phyloP scores from a whole-genome alignment of 1,140 invertebrate genomes.

The Reticulitermes speratus region DNA sequence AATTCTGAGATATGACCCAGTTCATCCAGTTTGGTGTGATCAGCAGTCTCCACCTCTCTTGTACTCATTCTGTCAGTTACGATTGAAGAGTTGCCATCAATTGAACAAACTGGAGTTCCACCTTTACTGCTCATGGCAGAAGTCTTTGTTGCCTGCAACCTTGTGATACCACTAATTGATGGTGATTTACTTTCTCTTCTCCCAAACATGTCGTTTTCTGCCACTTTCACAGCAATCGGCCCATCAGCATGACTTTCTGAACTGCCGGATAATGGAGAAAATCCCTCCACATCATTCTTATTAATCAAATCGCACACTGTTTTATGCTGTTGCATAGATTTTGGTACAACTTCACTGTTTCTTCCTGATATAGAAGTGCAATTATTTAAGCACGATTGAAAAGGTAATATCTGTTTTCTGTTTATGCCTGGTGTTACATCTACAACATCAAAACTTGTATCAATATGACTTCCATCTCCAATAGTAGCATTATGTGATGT shows the following conservation, averaged over 20 bases:
- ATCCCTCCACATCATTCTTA: not conserved
- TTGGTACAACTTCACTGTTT: not conserved
- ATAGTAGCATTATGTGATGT: not conserved
- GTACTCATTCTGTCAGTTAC: not conserved
- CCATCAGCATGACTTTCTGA: not conserved
- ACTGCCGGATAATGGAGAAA: not conserved
- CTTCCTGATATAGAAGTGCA: not conserved
- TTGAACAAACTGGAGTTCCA: not conserved
- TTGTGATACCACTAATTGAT: not conserved
- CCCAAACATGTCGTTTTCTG: not conserved
- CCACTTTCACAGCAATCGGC: not conserved
- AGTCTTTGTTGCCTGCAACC: not conserved
- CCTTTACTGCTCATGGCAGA: not conserved
- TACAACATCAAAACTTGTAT: constrained; percentile 7
- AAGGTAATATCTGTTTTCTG: not conserved
- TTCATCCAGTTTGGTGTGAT: not conserved
- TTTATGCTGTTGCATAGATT: not conserved
- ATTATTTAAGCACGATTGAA: not conserved
- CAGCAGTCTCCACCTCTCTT: not conserved
- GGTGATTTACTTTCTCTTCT: not conserved
- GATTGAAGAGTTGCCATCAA: not conserved
- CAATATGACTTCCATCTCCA: not conserved
- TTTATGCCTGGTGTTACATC: constrained; percentile 5
- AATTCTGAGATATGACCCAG: not conserved
- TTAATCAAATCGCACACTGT: not conserved